These are phyloP conservation scores for Tineola bisselliella DNA, from an alignment of 2,888 invertebrate species.

Conservation along the genomic window DNA sequence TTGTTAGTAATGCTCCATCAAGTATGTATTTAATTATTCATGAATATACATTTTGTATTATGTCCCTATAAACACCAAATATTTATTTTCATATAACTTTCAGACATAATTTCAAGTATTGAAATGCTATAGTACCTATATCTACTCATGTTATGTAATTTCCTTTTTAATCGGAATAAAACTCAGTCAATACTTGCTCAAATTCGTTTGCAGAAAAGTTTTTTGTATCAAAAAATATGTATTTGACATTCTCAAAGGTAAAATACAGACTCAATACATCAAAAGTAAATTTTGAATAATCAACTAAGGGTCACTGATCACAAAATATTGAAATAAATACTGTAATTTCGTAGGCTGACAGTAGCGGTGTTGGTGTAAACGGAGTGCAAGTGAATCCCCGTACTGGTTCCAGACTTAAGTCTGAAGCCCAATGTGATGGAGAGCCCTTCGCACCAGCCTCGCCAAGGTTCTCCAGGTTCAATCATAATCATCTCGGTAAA, in stretches of 20 bases:
- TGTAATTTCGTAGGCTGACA: slow-evolving; percentile 34
- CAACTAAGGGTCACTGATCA: not conserved
- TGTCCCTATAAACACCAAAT: not conserved
- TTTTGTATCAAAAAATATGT: too few relatives aligned
- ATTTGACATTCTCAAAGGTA: too few relatives aligned
- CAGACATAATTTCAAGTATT: not conserved
- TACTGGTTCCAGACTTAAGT: slow-evolving; percentile 70
- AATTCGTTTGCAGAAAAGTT: too few relatives aligned
- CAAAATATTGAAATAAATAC: not conserved
- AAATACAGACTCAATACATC: too few relatives aligned
- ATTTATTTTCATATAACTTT: not conserved
- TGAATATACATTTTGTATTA: not conserved
- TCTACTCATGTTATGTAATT: too few relatives aligned
- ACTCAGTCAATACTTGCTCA: too few relatives aligned
- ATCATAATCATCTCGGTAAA: slow-evolving; percentile 71
- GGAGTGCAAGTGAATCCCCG: slow-evolving; percentile 69
- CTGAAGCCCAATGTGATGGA: slow-evolving; percentile 60
- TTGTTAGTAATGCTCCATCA: not conserved
- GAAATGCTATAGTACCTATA: too few relatives aligned
- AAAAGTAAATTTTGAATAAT: not conserved
- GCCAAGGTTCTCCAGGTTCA: slow-evolving; percentile 75
- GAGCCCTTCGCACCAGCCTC: slow-evolving; percentile 63
- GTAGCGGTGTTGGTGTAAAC: slow-evolving; percentile 29
- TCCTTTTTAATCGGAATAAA: too few relatives aligned
- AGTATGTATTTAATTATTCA: not conserved